Evolutionary conservation across 1,140 invertebrate species (phyloP), one percentile per base, ranked within the genome.

Genomic region (Bombus superbus): DNA sequence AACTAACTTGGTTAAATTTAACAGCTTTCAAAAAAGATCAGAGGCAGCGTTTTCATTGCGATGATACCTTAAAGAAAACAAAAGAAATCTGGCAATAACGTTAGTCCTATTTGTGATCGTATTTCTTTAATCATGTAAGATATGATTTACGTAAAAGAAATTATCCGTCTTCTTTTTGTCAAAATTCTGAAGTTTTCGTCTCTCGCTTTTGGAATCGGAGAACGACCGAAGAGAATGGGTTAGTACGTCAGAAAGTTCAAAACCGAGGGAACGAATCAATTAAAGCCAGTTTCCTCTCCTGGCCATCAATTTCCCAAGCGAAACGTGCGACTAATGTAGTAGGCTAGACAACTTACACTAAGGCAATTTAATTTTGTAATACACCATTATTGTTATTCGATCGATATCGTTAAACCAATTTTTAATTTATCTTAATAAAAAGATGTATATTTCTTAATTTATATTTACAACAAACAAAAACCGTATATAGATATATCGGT

Each of bases 301-400:
- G 71, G 13, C 44, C 64, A 32, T 38, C 79, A 90, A 90, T 90
- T 88, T 90, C 76, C 79, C 44, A 68, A 32, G 77, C 44, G 62
- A 66, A 84, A 64, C 53, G 62, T 53, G 44, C 32, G 62, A 78
- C 32, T 71, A 72, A 83, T n/a, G 15, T 53, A 40, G n/a, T 38
- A 53, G 47, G 25, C 38, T 42, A 71, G 38, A 64, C 68, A 71
- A 86, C n/a, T 47, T 6, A 22, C 10, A 2, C n/a, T 32, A n/a
- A 66, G 42, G 47, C 68, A 74, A 75, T 69, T 75, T 38, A 62
- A 84, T 74, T 85, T 59, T 32, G 22, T n/a, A 13, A 42, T 64
- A 28, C 38, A 32, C 57, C 25, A 35, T 15, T 69, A 28, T 3
- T 25, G 22, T 66, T 28, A 25, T n/a, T n/a, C n/a, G 2, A 28